Evolutionary conservation across 2,797 vertebrate species (phyloP), one percentile per base, ranked within the genome.

Genomic region (Peromyscus nudipes): DNA sequence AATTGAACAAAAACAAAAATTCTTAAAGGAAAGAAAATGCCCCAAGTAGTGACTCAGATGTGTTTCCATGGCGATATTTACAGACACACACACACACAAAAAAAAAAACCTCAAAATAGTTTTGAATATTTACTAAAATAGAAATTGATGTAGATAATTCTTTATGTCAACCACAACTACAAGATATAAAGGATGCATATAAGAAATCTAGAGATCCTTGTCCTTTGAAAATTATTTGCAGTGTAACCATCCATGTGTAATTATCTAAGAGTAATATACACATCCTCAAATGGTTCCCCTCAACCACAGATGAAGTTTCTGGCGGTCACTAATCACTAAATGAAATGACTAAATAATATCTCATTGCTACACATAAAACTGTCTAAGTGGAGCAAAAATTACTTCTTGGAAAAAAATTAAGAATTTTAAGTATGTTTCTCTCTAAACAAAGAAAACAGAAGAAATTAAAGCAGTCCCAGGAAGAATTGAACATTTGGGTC

Each of bases 71-170:
- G 55, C 19, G 29, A 91, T 71, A 19, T 91, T 95, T 91, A 75
- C 1, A 86, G 52, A 97, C 0, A 77, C 7, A 14, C 52, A 14
- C 52, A 52, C 49, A 14, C 49, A 52, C 49, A 52, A 10, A 49
- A 4, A 49, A 69, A 13, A 12, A 12, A 1, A 52, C 31, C 14
- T 97, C 40, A 77, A 46, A 83, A 76, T 90, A 62, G 83, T 89
- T 94, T 97, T 77, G 77, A 90, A 37, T 91, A 90, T 67, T 83
- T 94, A 91, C 34, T 92, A 92, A 96, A 94, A 83, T 55, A 49
- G 11, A 62, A 92, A 40, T 29, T 57, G 6, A 64, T 25, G 6
- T 92, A 52, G 13, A 23, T 13, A 60, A 25, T 31, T 88, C 43
- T 11, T 92, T 94, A 88, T 4, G 64, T 34, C 49, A 93, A 81